These are phyloP conservation scores for Orgyia antiqua DNA, from an alignment of 2,888 invertebrate species.

Conservation along the genomic window DNA sequence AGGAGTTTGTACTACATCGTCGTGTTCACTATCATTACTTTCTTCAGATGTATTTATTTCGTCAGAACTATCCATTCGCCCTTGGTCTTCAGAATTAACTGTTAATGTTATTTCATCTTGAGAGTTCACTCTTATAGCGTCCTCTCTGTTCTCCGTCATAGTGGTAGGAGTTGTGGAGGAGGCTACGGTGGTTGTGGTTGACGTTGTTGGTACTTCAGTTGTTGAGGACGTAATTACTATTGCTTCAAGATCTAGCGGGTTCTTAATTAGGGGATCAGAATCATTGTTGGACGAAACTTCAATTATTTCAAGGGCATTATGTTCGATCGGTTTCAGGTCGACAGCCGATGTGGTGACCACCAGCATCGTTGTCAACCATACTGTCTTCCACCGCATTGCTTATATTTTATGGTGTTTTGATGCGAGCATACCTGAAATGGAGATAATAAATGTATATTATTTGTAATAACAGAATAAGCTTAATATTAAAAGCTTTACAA, in stretches of 20 bases:
- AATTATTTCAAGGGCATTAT: not conserved
- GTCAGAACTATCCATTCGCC: not conserved
- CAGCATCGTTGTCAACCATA: conserved; percentile 22
- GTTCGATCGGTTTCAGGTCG: conserved; percentile 1
- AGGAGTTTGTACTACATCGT: not conserved
- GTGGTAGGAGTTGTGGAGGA: no score
- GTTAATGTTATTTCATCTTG: not conserved
- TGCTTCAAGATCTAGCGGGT: not conserved
- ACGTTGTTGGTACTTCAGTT: not conserved
- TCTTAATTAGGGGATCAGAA: not conserved
- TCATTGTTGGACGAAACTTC: not conserved
- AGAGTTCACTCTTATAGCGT: no score
- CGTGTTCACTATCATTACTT: not conserved
- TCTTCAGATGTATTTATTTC: not conserved
- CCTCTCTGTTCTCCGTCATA: no score
- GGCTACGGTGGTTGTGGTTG: not conserved
- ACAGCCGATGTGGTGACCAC: conserved; percentile 13
- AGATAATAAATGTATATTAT: not conserved
- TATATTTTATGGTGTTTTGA: conserved; percentile 6
- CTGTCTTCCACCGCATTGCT: conserved; percentile 31
- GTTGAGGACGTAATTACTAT: not conserved
- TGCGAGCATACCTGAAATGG: conserved; percentile 20
- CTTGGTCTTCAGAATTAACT: not conserved
- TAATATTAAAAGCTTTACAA: no score
- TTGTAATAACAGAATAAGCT: not conserved